These are phyloP conservation scores for Maniola hyperantus DNA, from an alignment of 2,888 invertebrate species.

Conservation along the genomic window DNA sequence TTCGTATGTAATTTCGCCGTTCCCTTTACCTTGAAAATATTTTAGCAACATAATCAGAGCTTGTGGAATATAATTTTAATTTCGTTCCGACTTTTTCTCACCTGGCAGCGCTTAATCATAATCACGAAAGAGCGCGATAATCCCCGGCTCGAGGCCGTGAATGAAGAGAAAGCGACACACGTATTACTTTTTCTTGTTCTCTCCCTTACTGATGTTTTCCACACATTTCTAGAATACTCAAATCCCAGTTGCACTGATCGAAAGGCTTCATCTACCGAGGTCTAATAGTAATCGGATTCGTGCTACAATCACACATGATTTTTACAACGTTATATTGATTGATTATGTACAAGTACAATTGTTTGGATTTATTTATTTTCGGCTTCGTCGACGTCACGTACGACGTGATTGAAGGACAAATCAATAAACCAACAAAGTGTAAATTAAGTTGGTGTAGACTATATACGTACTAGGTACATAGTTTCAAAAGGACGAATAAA, in stretches of 20 bases:
- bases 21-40: slow-evolving; percentile 40
- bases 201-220: slow-evolving; percentile 53
- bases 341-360: too few species aligned
- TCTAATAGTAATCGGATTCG: neutral
- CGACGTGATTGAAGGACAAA: too few species aligned
- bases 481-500: too few species aligned
- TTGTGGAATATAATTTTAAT: slow-evolving; percentile 66
- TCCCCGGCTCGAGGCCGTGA: slow-evolving; percentile 54
- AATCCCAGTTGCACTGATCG: neutral
- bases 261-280: neutral
- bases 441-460: too few species aligned
- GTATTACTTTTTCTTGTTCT: slow-evolving; percentile 62
- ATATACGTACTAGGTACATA: too few species aligned
- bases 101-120: slow-evolving; percentile 67
- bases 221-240: slow-evolving; percentile 44
- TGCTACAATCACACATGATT: too few species aligned
- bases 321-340: too few species aligned
- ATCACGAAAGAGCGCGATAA: slow-evolving; percentile 68
- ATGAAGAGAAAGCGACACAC: slow-evolving; percentile 65
- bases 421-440: too few species aligned
- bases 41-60: slow-evolving; percentile 54
- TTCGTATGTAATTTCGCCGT: slow-evolving; percentile 3
- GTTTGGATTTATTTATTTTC: too few species aligned
- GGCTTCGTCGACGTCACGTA: too few species aligned
- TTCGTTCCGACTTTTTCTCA: slow-evolving; percentile 60